A percentile compares a stretch with the other conserved stretches of the same genome.
phyloP scores from a whole-genome alignment of 2,888 invertebrate species.

The Kryphioiulus occultus region DNA sequence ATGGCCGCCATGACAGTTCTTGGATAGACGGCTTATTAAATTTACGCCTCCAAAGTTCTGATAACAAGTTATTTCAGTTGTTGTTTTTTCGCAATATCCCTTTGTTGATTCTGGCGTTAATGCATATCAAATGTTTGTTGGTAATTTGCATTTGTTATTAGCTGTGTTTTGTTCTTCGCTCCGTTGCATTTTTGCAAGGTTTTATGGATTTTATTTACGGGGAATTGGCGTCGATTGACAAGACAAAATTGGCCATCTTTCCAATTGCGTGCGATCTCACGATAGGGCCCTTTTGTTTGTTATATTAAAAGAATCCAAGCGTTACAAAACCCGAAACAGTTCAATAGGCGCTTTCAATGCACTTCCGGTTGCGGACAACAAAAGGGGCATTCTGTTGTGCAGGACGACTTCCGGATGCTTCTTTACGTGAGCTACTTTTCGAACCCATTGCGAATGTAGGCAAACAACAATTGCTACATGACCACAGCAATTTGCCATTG shows the following conservation, averaged over 20 bases:
- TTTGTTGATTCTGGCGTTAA: background rate
- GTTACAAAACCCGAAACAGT: slow-evolving; percentile 49
- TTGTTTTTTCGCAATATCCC: background rate
- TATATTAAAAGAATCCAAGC: slow-evolving; percentile 48
- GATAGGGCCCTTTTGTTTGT: slow-evolving; percentile 44
- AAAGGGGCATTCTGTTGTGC: slow-evolving; percentile 42
- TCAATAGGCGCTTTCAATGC: slow-evolving; percentile 42
- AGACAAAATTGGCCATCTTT: slow-evolving; percentile 46
- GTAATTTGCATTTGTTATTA: background rate
- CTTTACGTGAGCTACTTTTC: slow-evolving; percentile 48
- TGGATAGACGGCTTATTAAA: background rate
- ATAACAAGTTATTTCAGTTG: background rate
- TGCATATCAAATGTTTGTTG: slow-evolving; percentile 15
- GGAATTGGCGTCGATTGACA: slow-evolving; percentile 34
- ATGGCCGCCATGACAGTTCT: background rate
- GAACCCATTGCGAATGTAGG: background rate
- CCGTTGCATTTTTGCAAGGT: background rate
- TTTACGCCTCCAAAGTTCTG: background rate
- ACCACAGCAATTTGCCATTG: background rate
- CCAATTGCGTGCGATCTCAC: slow-evolving; percentile 26
- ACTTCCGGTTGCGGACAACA: slow-evolving; percentile 42
- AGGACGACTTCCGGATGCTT: slow-evolving; percentile 45
- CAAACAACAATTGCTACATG: background rate
- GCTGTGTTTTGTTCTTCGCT: background rate
- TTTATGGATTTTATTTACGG: slow-evolving; percentile 30